Conservation (phyloP, 2,113 vertebrate genomes). For the Myxocyprinus asiaticus region DNA sequence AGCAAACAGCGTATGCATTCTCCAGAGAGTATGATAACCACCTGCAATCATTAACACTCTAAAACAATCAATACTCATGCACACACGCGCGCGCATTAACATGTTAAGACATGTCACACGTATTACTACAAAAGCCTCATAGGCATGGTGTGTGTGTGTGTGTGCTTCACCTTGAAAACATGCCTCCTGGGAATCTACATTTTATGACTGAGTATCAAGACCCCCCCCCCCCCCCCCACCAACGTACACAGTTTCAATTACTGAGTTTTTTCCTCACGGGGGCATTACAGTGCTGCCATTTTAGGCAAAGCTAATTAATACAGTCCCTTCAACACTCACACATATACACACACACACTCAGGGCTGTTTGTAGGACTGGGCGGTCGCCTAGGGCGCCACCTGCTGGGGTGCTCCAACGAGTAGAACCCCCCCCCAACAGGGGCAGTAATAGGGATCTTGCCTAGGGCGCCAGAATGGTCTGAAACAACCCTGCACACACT, state of each 20-base stretch:
- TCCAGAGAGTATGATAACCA: constrained; percentile 45
- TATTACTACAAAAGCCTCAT: constrained; percentile 47
- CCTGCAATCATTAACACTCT: constrained; percentile 41
- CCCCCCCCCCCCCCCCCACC: not conserved
- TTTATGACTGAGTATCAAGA: constrained; percentile 28
- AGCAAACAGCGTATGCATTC: constrained; percentile 35
- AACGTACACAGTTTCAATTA: constrained; percentile 1
- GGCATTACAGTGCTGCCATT: constrained; percentile 24
- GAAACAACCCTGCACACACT: too few relatives aligned
- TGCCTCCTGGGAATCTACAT: constrained; percentile 9
- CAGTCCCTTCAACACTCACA: not conserved
- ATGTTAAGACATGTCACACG: constrained; percentile 40
- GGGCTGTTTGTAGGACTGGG: not conserved
- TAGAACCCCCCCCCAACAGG: too few relatives aligned
- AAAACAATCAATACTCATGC: not conserved
- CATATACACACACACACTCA: not conserved
- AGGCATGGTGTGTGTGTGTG: constrained; percentile 25
- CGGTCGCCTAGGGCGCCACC: too few relatives aligned
- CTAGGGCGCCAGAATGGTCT: too few relatives aligned
- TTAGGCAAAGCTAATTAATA: constrained; percentile 21
- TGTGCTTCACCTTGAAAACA: not conserved
- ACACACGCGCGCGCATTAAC: not conserved
- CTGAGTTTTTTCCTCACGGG: not conserved
- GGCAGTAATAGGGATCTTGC: too few relatives aligned
- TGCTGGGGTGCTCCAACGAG: too few relatives aligned